Percentiles rank a stretch among this genome's conserved stretches.
phyloP scores from a whole-genome alignment of 2,113 vertebrate species.

The Pholis gunnellus region DNA sequence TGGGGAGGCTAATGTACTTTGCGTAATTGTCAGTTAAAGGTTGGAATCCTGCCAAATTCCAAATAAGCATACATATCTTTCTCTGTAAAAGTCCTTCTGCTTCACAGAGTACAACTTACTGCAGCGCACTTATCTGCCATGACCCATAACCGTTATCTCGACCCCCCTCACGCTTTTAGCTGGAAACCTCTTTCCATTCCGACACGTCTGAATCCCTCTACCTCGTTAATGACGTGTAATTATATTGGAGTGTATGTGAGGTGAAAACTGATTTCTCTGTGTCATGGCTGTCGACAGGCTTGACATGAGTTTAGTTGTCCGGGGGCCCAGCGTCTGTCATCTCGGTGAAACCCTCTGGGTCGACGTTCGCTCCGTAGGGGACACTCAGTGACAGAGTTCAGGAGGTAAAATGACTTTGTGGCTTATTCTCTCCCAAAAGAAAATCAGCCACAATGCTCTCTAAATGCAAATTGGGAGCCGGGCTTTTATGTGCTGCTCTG shows the following conservation, averaged over 20 bases:
- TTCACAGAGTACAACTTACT: constrained; percentile 26
- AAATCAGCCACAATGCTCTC: constrained; percentile 43
- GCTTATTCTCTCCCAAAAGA: constrained; percentile 42
- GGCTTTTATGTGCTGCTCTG: constrained; percentile 49
- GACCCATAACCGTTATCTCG: constrained; percentile 46
- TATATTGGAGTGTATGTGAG: constrained; percentile 65
- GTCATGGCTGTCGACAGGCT: constrained; percentile 53
- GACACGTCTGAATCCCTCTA: constrained; percentile 42
- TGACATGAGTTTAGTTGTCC: constrained; percentile 45
- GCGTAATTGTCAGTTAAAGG: constrained; percentile 43
- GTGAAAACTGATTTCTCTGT: constrained; percentile 55
- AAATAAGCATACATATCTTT: constrained; percentile 12
- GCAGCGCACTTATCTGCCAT: constrained; percentile 22
- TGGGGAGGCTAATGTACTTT: constrained; percentile 29
- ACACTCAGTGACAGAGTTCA: constrained; percentile 57
- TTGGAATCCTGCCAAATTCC: constrained; percentile 30
- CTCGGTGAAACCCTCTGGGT: constrained; percentile 35
- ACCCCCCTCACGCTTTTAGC: constrained; percentile 13
- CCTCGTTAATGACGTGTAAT: constrained; percentile 69
- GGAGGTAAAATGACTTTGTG: constrained; percentile 50
- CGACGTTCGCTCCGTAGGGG: constrained; percentile 18
- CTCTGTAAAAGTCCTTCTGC: constrained; percentile 2
- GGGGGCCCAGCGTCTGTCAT: constrained; percentile 32
- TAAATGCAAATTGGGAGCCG: constrained; percentile 63
- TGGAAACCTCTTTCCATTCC: constrained; percentile 40